Conservation (phyloP, 2,113 vertebrate genomes). For the Amia ocellicauda region DNA sequence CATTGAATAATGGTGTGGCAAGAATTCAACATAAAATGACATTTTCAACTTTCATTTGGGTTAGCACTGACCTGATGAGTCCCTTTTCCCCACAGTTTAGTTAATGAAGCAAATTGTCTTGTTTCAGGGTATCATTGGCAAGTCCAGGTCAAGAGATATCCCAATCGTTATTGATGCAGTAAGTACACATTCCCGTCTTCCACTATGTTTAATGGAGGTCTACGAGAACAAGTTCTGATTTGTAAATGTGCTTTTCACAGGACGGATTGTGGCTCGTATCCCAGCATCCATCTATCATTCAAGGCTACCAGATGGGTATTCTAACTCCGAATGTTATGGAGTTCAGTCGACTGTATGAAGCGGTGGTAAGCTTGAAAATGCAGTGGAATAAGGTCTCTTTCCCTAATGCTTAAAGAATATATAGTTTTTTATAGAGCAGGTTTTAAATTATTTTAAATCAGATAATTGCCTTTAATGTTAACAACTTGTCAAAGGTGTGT, state of each 20-base stretch:
- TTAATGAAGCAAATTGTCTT: constrained; percentile 23
- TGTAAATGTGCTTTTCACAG: constrained; percentile 54
- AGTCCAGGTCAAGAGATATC: constrained; percentile 78
- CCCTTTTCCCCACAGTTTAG: neutral
- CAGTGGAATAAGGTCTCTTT: neutral
- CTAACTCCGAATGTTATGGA: constrained; percentile 94
- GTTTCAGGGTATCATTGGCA: constrained; percentile 84
- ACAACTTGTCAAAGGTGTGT: no score
- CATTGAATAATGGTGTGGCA: no score
- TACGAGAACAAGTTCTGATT: constrained; percentile 1
- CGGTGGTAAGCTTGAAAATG: constrained; percentile 72
- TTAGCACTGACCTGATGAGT: neutral
- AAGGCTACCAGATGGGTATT: constrained; percentile 83
- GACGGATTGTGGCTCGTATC: constrained; percentile 92
- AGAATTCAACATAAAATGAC: no score
- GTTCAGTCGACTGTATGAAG: constrained; percentile 85
- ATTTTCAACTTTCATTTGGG: no score
- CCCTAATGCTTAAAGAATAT: no score
- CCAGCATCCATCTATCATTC: constrained; percentile 84
- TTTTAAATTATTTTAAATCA: no score
- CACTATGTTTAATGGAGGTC: neutral
- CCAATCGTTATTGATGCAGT: constrained; percentile 92
- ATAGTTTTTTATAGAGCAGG: no score
- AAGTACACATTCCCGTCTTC: constrained; percentile 56
- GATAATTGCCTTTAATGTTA: no score